Conservation (phyloP, 2,113 vertebrate genomes). For the Coptodon bakossiorum region DNA sequence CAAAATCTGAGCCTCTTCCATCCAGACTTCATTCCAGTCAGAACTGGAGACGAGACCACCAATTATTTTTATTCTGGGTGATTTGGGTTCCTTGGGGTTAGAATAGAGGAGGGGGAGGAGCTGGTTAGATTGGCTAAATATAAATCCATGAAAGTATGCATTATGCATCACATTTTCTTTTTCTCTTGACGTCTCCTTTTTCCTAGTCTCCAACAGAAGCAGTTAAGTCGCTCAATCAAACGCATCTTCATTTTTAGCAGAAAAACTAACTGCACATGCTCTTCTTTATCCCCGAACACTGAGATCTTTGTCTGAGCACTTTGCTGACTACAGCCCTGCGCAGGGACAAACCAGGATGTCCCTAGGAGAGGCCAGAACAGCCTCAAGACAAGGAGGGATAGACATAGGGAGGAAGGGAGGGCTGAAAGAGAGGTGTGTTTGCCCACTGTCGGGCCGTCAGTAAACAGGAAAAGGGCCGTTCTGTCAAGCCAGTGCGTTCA, state of each 20-base stretch:
- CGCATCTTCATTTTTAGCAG: neutral
- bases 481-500: constrained; percentile 1
- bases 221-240: neutral
- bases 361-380: constrained; percentile 5
- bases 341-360: constrained; percentile 34
- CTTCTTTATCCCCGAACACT: neutral
- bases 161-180: constrained; percentile 1
- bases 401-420: constrained; percentile 1
- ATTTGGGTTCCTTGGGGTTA: constrained; percentile 49
- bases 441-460: constrained; percentile 2
- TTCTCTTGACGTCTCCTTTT: neutral
- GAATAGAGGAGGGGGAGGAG: constrained; percentile 25
- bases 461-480: constrained; percentile 54
- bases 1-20: constrained; percentile 40
- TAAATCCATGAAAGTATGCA: constrained; percentile 36
- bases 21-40: constrained; percentile 42
- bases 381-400: constrained; percentile 5
- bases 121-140: constrained; percentile 37
- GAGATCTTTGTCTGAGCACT: neutral
- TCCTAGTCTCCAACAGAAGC: neutral
- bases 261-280: neutral
- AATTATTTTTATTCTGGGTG: constrained; percentile 68
- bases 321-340: neutral
- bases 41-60: constrained; percentile 53
- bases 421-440: constrained; percentile 33